These are phyloP conservation scores for Parascotia fuliginaria DNA, from an alignment of 2,888 invertebrate species.

Conservation along the genomic window DNA sequence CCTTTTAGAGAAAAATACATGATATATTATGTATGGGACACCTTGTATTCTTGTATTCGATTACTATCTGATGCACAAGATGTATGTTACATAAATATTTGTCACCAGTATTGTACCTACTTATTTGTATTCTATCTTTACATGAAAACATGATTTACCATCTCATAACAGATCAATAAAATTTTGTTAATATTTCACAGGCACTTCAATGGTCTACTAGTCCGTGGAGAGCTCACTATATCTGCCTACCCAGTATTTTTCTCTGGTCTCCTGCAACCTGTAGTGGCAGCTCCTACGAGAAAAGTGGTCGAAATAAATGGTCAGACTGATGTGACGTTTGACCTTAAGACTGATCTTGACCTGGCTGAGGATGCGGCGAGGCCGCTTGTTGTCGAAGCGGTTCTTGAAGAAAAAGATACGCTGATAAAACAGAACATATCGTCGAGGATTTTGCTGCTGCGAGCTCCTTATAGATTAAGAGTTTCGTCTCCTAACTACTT, in stretches of 20 bases:
- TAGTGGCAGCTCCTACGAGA: constrained; percentile 89
- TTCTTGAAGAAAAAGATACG: constrained; percentile 95
- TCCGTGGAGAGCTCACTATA: constrained; percentile 93
- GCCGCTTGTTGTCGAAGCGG: constrained; percentile 93
- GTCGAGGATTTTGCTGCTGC: constrained; percentile 86
- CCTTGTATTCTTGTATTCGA: too few species aligned
- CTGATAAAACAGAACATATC: constrained; percentile 93
- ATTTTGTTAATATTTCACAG: constrained; percentile 70
- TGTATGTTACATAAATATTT: too few species aligned
- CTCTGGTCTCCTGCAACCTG: constrained; percentile 92
- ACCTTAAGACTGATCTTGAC: constrained; percentile 90
- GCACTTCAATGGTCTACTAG: constrained; percentile 94
- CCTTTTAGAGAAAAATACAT: too few species aligned
- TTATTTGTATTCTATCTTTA: too few species aligned
- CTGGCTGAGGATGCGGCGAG: constrained; percentile 92
- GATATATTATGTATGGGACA: too few species aligned
- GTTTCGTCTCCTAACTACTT: constrained; percentile 94
- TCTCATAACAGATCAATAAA: too few species aligned
- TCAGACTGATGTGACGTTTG: constrained; percentile 89
- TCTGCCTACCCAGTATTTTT: constrained; percentile 94
- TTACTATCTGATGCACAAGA: too few species aligned
- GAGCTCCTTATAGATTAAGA: constrained; percentile 87
- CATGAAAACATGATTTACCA: too few species aligned
- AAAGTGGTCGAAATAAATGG: constrained; percentile 90
- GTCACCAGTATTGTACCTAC: too few species aligned